Evolutionary conservation across 2,797 vertebrate species (phyloP), one percentile per base, ranked within the genome.

Genomic region (Epinephelus awoara): DNA sequence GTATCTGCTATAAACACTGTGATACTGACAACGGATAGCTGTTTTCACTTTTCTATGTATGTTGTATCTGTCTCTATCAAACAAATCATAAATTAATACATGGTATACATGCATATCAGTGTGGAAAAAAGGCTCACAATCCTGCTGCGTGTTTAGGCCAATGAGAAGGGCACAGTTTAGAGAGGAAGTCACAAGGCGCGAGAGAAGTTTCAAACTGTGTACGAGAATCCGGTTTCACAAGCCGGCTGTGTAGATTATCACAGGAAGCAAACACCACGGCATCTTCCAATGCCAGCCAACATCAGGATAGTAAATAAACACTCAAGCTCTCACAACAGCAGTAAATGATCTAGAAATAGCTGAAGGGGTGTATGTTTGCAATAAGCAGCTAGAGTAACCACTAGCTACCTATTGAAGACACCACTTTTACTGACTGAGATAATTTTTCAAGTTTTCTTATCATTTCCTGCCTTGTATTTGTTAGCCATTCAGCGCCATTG

Each of bases 181-280:
- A 57, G 75, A 79, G 75, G 83, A 82, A 80, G 77, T 89, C 83
- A 84, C 80, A 75, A 83, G 79, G 63, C 72, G 34, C 62, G 76
- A 75, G 76, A 76, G 79, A 58, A 12, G 85, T 82, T 90, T 86
- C 61, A 88, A 75, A 86, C 87, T 40, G 70, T 67, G 77, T 75
- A 65, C 3, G 25, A 67, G 91, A 86, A 77, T 94, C 85, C 14
- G 25, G 84, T 94, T 93, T 93, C 90, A 92, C 80, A 74, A 72
- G 70, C 85, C 75, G 85, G 82, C 82, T 75, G 79, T 77, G 83
- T 87, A 93, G 92, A 92, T 94, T 93, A 94, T 88, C 92, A 92
- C 91, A 92, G 93, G 92, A 94, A 94, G 87, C 82, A 72, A 90
- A 92, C 87, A 79, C 89, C 88, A 11, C 73, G 89, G 91, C 89